These are phyloP conservation scores for Epistrophe grossulariae DNA, from an alignment of 2,888 invertebrate species.

Conservation along the genomic window DNA sequence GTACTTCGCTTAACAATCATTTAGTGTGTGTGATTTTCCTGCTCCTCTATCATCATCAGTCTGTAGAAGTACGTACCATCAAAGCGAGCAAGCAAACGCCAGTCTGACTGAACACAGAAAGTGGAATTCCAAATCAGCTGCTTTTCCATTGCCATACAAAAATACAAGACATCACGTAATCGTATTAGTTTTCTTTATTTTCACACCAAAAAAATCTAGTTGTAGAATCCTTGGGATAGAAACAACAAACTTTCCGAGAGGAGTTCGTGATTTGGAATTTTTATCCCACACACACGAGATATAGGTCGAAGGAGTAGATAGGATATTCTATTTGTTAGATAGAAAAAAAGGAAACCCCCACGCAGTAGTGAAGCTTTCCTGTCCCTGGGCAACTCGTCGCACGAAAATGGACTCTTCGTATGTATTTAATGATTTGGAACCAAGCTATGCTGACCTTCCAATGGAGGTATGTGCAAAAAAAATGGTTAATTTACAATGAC, in stretches of 20 bases:
- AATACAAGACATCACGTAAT: conserved; percentile 72
- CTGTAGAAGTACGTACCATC: conserved; percentile 5
- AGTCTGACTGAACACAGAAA: conserved; percentile 29
- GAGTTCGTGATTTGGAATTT: neutral
- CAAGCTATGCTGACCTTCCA: conserved; percentile 81
- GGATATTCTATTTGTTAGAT: neutral
- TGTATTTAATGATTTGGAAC: conserved; percentile 76
- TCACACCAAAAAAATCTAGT: neutral
- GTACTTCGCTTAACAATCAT: conserved; percentile 38
- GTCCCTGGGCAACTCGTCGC: conserved; percentile 24
- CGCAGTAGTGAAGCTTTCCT: conserved; percentile 35
- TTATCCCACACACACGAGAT: neutral
- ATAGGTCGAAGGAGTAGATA: conserved; percentile 13
- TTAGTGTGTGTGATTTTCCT: conserved; percentile 20
- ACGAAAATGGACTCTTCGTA: conserved; percentile 65
- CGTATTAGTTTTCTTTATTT: conserved; percentile 38
- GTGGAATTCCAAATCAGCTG: conserved; percentile 70
- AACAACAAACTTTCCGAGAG: neutral
- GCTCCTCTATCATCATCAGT: conserved; percentile 1
- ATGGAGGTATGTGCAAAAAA: conserved; percentile 81
- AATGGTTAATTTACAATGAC: neutral
- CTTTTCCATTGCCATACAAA: conserved; percentile 51
- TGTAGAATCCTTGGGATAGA: neutral
- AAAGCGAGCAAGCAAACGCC: conserved; percentile 40
- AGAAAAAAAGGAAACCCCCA: conserved; percentile 33